A percentile compares a stretch with the other conserved stretches of the same genome.
Evolutionary conservation across 2,888 invertebrate genomes (phyloP).

Genomic region (Antheraea yamamai): DNA sequence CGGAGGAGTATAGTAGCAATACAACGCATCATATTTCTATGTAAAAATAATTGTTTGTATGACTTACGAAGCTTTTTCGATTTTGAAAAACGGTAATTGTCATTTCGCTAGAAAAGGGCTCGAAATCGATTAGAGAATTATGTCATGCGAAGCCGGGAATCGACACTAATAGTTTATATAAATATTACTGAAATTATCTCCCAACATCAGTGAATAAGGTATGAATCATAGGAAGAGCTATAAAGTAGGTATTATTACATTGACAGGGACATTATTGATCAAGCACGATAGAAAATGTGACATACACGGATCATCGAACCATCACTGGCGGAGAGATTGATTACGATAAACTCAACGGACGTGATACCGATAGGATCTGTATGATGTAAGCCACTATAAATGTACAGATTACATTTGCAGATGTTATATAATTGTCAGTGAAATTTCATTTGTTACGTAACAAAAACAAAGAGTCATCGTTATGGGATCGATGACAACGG

Average conservation of each 20-base stretch:
- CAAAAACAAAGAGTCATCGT: slow-evolving; percentile 24
- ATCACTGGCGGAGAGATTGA: slow-evolving; percentile 53
- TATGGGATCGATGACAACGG: slow-evolving; percentile 18
- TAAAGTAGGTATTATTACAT: neutral
- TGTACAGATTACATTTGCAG: slow-evolving; percentile 30
- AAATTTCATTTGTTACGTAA: slow-evolving; percentile 36
- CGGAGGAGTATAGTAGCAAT: no score
- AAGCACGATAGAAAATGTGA: slow-evolving; percentile 43
- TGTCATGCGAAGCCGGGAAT: neutral
- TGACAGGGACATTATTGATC: slow-evolving; percentile 25
- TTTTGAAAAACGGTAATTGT: no score
- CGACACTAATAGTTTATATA: neutral
- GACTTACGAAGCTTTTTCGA: no score
- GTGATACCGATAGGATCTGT: slow-evolving; percentile 48
- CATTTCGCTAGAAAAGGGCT: no score
- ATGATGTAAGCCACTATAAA: slow-evolving; percentile 36
- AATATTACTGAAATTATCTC: neutral
- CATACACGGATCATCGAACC: slow-evolving; percentile 50
- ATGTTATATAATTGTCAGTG: slow-evolving; percentile 45
- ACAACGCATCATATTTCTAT: no score
- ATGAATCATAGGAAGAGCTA: neutral
- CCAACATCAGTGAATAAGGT: neutral
- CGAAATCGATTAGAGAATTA: no score
- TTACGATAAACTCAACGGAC: slow-evolving; percentile 61
- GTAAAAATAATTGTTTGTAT: no score